Percentiles rank a stretch among this genome's conserved stretches.
phyloP scores from a whole-genome alignment of 1,140 invertebrate species.

The Cotesia typhae region DNA sequence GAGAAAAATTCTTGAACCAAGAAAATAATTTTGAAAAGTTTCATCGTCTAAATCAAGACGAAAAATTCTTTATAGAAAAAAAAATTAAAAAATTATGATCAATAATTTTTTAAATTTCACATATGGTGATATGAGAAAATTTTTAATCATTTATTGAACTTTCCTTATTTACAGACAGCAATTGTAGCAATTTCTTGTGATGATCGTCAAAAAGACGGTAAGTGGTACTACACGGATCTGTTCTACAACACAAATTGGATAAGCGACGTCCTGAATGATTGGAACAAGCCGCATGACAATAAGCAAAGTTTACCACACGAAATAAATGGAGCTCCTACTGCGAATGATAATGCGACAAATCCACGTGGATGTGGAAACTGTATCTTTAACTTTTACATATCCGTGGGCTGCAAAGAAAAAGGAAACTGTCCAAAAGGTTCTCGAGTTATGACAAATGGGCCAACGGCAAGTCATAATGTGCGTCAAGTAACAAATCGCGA shows the following conservation, averaged over 20 bases:
- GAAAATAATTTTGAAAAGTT: too few species aligned
- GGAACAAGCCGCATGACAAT: slow-evolving; percentile 19
- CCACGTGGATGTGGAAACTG: slow-evolving; percentile 38
- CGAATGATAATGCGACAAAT: background rate
- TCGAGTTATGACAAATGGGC: background rate
- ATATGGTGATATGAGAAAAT: too few species aligned
- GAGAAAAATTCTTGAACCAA: too few species aligned
- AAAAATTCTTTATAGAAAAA: too few species aligned
- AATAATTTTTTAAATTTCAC: too few species aligned
- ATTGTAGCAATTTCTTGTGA: slow-evolving; percentile 44
- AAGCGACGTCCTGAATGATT: slow-evolving; percentile 28
- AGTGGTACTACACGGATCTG: slow-evolving; percentile 44
- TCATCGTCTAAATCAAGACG: too few species aligned
- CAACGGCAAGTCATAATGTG: background rate
- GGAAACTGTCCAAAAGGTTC: slow-evolving; percentile 16
- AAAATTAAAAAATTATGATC: too few species aligned
- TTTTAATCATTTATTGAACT: too few species aligned
- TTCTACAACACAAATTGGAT: slow-evolving; percentile 43
- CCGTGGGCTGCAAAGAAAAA: slow-evolving; percentile 32
- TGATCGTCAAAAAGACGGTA: slow-evolving; percentile 37
- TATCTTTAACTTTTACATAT: slow-evolving; percentile 44
- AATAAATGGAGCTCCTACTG: background rate
- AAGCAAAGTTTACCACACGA: background rate
- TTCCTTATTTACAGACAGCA: slow-evolving; percentile 36
- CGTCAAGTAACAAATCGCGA: background rate